Evolutionary conservation across 1,140 invertebrate species (phyloP).

Genomic region (Diploscapter pachys): DNA sequence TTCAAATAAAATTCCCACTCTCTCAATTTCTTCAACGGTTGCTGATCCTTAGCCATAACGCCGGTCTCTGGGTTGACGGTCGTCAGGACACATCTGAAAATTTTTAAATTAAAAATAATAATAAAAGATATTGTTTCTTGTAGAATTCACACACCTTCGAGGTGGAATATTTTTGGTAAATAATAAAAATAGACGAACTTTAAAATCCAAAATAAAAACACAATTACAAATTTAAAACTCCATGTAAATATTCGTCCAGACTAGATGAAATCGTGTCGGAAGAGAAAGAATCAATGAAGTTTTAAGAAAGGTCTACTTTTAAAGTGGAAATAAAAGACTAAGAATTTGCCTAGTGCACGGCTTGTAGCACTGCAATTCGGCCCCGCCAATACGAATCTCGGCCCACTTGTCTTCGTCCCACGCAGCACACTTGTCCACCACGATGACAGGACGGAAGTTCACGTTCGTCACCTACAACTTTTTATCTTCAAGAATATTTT

Average conservation of each 20-base stretch:
- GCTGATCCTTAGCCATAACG: constrained; percentile 48
- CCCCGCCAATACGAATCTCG: constrained; percentile 46
- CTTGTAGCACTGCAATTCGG: constrained; percentile 43
- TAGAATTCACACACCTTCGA: constrained; percentile 12
- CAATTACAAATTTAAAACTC: neutral
- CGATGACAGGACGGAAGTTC: constrained; percentile 58
- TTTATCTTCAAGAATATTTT: constrained; percentile 8
- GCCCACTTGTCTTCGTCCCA: constrained; percentile 55
- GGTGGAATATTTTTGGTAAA: neutral
- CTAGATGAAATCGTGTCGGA: no score
- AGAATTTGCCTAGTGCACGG: constrained; percentile 45
- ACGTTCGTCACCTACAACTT: constrained; percentile 31
- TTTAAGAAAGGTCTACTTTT: no score
- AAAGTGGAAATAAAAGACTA: no score
- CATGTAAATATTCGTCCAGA: no score
- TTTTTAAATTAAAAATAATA: neutral
- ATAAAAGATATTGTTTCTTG: neutral
- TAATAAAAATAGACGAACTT: neutral
- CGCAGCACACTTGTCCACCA: constrained; percentile 50
- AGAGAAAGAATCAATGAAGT: no score
- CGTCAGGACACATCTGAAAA: constrained; percentile 47
- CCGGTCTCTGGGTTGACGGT: constrained; percentile 56
- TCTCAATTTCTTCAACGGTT: constrained; percentile 53
- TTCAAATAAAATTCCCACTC: constrained; percentile 13
- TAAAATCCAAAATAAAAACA: neutral